Evolutionary conservation across 2,113 vertebrate genomes (phyloP), one percentile per base, ranked within the genome.

Genomic region (Chauna torquata): DNA sequence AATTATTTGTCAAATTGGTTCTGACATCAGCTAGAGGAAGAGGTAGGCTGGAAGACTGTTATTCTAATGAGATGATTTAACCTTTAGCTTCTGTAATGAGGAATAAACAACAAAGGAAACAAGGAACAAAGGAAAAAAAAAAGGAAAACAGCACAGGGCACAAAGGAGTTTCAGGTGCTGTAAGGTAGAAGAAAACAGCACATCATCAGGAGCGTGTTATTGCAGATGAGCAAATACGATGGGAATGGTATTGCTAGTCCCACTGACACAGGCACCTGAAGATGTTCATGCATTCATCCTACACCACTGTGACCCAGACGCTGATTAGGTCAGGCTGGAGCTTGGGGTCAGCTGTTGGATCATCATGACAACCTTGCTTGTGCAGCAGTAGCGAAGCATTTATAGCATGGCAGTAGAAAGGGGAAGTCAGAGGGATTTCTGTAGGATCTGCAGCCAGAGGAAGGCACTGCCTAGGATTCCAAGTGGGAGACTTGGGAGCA

Each of bases 211-310:
- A 64, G 6, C 3, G 7, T 34, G 20, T 17, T 82, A 58, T 7
- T 30, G 6, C 6, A 69, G 49, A 38, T 52, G 9, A 36, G 36
- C 75, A 82, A 93, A 90, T 68, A 68, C 4, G 52, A 15, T 16
- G 6, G 28, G 28, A 82, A 70, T 15, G 8, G 30, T 55, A 23
- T 34, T 55, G 38, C 40, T 30, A 65, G 49, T 75, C 32, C n/a
- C 50, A 85, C 8, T 17, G 9, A 49, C 42, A 68, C 0, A 0
- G 42, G 20, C 59, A 82, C 3, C 44, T 57, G 17, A 42, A 1
- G 1, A 28, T 57, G 6, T 38, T 40, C 40, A 34, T n/a, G 20
- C 36, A 70, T 18, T 66, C 30, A 62, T 30, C 20, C 27, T 40
- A 8, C 18, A 64, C 6, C 34, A 36, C 36, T 22, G 0, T 44